Base-by-base conservation (phyloP, 2,113 vertebrate genomes). In the Oplegnathus fasciatus region DNA sequence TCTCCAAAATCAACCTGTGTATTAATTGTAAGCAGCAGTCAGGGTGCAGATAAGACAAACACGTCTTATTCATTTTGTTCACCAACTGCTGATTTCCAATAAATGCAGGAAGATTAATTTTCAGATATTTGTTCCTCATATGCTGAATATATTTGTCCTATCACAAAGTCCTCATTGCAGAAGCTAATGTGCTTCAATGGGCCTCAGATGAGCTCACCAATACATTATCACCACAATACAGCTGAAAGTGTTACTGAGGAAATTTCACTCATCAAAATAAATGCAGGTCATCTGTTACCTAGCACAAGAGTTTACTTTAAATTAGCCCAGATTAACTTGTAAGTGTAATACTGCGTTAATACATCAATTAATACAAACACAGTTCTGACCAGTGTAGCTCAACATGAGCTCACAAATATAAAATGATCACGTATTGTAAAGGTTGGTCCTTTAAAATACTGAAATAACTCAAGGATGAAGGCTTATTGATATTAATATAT, bases 241-340 rank as follows among this genome's bases (percentile, higher is more conserved):
- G 40, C 46, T 42, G 32, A 72, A 58, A n/a, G 11, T 70, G 34
- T 65, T 71, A 82, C 26, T n/a, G 52, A 48, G 54, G 58, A 54
- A 48, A 78, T 22, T 32, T 55, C 34, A 76, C 52, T 73, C 34
- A 57, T 77, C 54, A 54, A 24, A 46, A 67, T 40, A 73, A 85
- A 80, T 22, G 67, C 14, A 74, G 26, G 40, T 78, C 30, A 67
- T 80, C 57, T 58, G 52, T 78, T 73, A 71, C 61, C 60, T 75
- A 46, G 60, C 48, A 28, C 66, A 28, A 34, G 2, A 20, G 54
- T 75, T 65, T 28, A 40, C 34, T 71, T 28, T 44, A 57, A 70
- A 73, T 42, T 1, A 84, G 69, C 6, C 34, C 22, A 48, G 70
- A 72, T 84, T n/a, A 82, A 28, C 28, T 30, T 1, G 48, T 15